Evolutionary conservation across 2,113 vertebrate genomes (phyloP).

Genomic region (Cryptotis parvus): DNA sequence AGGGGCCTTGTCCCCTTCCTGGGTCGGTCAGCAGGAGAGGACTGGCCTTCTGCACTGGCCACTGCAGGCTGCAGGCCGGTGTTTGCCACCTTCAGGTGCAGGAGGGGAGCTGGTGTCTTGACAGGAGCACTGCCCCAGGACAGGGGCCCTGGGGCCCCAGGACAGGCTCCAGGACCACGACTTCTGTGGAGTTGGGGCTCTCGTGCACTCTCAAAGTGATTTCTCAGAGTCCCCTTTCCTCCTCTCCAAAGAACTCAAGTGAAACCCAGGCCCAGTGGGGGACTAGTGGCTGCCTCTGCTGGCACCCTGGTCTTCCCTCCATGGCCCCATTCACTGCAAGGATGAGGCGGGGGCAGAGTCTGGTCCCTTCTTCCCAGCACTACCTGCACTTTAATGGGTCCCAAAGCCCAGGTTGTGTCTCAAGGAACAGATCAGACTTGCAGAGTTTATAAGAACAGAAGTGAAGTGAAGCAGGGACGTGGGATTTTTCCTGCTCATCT

Average conservation of each 20-base stretch:
- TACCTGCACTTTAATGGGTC: not conserved
- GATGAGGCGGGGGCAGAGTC: too few relatives aligned
- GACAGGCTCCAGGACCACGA: too few relatives aligned
- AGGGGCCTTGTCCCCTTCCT: not conserved
- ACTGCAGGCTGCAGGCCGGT: not conserved
- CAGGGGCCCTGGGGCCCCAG: too few relatives aligned
- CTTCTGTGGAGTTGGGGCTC: not conserved
- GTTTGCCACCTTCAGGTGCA: not conserved
- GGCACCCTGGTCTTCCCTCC: not conserved
- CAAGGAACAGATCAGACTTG: not conserved
- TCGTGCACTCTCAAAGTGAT: not conserved
- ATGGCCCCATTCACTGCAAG: not conserved
- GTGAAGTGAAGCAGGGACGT: not conserved
- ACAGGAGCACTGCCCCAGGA: not conserved
- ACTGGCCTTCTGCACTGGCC: not conserved
- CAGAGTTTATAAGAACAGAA: not conserved
- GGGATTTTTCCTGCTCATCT: not conserved
- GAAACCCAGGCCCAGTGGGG: not conserved
- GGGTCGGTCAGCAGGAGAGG: not conserved
- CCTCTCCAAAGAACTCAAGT: not conserved
- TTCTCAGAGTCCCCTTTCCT: not conserved
- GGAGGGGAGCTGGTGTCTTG: too few relatives aligned
- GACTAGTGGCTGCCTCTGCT: not conserved
- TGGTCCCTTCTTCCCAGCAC: too few relatives aligned
- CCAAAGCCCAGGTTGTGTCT: not conserved